phyloP scores from a whole-genome alignment of 53 echinoderm and acorn worm species.

The Antedon mediterranea region DNA sequence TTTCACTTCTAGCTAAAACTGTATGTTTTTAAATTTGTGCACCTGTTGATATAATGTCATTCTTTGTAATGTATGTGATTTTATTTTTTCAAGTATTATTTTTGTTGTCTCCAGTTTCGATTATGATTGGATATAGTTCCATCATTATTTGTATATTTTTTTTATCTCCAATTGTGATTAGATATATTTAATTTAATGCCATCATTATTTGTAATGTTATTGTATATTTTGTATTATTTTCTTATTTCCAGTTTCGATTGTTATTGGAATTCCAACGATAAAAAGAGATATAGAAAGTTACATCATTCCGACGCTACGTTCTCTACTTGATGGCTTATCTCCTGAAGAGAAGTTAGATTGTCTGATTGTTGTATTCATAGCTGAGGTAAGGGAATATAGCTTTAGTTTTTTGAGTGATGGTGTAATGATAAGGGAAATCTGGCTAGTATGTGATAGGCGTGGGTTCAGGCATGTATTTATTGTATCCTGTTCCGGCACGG shows the following conservation, averaged over 20 bases:
- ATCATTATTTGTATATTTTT: not conserved
- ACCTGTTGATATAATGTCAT: too few relatives aligned
- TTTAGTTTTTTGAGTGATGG: too few relatives aligned
- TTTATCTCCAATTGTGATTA: slow-evolving; percentile 48
- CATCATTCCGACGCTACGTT: slow-evolving; percentile 70
- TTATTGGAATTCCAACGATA: slow-evolving; percentile 84
- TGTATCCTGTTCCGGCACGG: too few relatives aligned
- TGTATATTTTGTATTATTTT: not conserved
- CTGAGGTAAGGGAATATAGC: slow-evolving; percentile 52
- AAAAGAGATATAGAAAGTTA: slow-evolving; percentile 79
- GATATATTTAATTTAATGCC: too few relatives aligned
- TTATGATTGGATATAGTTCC: slow-evolving; percentile 77
- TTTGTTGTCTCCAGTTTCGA: slow-evolving; percentile 39
- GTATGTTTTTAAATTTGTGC: too few relatives aligned
- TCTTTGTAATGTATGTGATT: too few relatives aligned
- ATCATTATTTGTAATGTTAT: too few relatives aligned
- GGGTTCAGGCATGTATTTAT: too few relatives aligned
- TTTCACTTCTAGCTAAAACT: too few relatives aligned
- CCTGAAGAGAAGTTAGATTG: slow-evolving; percentile 73
- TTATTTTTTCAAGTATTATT: too few relatives aligned
- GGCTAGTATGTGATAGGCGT: too few relatives aligned
- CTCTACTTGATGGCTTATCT: slow-evolving; percentile 59
- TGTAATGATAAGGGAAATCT: too few relatives aligned
- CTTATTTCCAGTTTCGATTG: slow-evolving; percentile 53
- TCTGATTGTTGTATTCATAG: slow-evolving; percentile 76